Base-by-base conservation (phyloP, 2,113 vertebrate species). In the Columbina picui region DNA sequence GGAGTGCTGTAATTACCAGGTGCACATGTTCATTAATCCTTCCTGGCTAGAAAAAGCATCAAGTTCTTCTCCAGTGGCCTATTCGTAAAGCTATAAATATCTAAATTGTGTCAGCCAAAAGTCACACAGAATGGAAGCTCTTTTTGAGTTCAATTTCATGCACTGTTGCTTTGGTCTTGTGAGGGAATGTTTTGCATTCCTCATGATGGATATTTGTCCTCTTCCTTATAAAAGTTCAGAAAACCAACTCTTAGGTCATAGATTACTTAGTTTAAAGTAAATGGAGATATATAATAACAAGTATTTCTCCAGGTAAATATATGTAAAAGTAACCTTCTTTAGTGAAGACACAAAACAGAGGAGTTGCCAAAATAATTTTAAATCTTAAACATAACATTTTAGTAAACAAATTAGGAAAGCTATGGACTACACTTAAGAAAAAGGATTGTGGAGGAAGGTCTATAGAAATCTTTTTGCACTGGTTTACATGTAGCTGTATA, bases 21-120 rank as follows among this genome's bases (percentile, higher is more conserved):
- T 98, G 98, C 97, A 98, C 97, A 97, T 96, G 96, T 98, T 98
- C 98, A 98, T 98, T 98, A 98, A 98, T 98, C 98, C 98, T 98
- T 97, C 92, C 97, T 98, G 96, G 95, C 97, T 98, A 97, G 97
- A 93, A 98, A 98, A 98, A 98, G 94, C 97, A 98, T 97, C 93
- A 98, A 97, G 97, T 98, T 98, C 98, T 98, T 98, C 97, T 98
- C 97, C 97, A 98, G 96, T 98, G 97, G 98, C 97, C 97, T 97
- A 97, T 98, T 98, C 97, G 85, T 98, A 98, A 98, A 98, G 97
- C 97, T 98, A 98, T 98, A 98, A 98, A 98, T 98, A 98, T 98
- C 98, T 97, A 98, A 98, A 98, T 98, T 98, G 97, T 98, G 98
- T 98, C 97, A 98, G 97, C 97, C 97, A 98, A 98, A 98, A 98